These are phyloP conservation scores for Celastrina argiolus DNA, from an alignment of 2,888 invertebrate species.

Conservation along the genomic window DNA sequence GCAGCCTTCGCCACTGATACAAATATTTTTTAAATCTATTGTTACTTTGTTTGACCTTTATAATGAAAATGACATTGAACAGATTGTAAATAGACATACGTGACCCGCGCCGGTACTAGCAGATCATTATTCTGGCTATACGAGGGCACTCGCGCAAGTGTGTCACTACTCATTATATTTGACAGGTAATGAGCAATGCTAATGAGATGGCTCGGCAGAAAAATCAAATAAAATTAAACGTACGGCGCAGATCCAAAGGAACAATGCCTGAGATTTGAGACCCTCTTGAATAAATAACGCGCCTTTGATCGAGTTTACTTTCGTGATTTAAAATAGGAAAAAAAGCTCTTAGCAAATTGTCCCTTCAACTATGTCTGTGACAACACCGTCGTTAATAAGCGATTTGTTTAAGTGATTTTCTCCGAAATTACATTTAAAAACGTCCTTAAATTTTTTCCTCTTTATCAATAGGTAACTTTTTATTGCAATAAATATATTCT, in stretches of 20 bases:
- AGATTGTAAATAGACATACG: no score
- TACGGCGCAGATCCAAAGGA: conserved; percentile 13
- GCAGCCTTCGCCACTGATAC: no score
- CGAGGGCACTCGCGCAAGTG: background rate
- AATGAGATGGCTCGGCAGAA: background rate
- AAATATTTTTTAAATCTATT: no score
- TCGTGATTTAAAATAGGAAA: conserved; percentile 24
- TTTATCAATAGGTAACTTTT: no score
- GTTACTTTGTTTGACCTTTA: background rate
- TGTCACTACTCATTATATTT: background rate
- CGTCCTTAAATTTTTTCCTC: background rate
- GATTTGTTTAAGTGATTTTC: background rate
- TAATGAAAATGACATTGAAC: no score
- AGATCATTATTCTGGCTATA: conserved; percentile 8
- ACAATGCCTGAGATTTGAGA: conserved; percentile 22
- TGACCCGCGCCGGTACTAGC: no score
- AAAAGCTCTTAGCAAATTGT: conserved; percentile 24
- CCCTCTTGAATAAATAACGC: conserved; percentile 24
- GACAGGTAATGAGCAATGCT: conserved; percentile 5
- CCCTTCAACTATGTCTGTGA: conserved; percentile 6
- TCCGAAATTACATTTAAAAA: background rate
- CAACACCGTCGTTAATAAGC: conserved; percentile 1
- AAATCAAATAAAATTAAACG: background rate
- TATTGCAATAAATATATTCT: no score
- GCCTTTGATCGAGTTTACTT: conserved; percentile 24